Evolutionary conservation across 2,113 vertebrate species (phyloP), one percentile per base, ranked within the genome.

Genomic region (Scomber scombrus): DNA sequence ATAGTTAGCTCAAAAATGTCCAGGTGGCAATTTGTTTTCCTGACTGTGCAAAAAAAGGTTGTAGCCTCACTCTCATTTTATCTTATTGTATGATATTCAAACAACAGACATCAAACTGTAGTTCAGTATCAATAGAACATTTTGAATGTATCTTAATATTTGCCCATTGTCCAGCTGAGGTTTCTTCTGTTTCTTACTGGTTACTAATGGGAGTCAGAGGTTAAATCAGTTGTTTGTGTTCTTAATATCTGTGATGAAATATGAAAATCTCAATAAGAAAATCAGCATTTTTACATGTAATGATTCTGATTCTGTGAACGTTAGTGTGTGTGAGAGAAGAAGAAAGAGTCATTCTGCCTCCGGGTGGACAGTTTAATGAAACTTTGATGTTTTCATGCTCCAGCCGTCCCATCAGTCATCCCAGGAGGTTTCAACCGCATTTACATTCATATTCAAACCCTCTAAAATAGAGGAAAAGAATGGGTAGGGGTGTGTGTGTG

Each of bases 351-450:
- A 56, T 19, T 56, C 56, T 75, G 57, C 54, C 4, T 83, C 62
- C 26, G 55, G 67, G 13, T 64, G 70, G 58, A 69, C 55, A 66
- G 18, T 47, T 76, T 82, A 29, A 88, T 91, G 34, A 91, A 91
- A 86, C 52, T 91, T 90, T 89, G 52, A 90, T 92, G 87, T 66
- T 13, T 89, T 90, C 76, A 85, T 51, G 85, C 86, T 81, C 61
- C 85, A 84, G 75, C 84, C 62, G 2, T 65, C 81, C 79, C 80
- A 81, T 89, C 77, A 85, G 63, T 80, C 50, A n/a, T 86, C 88
- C 81, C 76, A 4, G 11, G 76, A 79, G 88, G 68, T 63, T 91
- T 80, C 26, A 43, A 11, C 43, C 62, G 61, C 78, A 52, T 83
- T 87, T 40, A 64, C 67, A 76, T 82, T 85, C 78, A 75, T 64